These are phyloP conservation scores for Xestobium rufovillosum DNA, from an alignment of 2,888 invertebrate species.

Conservation along the genomic window DNA sequence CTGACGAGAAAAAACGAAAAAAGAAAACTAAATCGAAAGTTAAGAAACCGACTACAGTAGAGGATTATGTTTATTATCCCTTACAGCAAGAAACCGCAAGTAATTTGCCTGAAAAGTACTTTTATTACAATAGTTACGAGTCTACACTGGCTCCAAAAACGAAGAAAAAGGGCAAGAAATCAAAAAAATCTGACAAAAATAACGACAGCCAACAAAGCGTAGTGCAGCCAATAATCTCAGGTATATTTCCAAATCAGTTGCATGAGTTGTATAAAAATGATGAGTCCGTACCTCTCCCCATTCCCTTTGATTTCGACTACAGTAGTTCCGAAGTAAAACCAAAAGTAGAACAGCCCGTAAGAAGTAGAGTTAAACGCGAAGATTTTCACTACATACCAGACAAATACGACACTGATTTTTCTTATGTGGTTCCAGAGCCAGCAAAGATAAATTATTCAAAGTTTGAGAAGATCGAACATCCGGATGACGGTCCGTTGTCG, in stretches of 20 bases:
- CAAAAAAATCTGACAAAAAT: too few species aligned
- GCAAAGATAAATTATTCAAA: conserved; percentile 22
- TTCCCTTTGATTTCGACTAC: conserved; percentile 37
- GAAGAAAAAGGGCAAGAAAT: too few species aligned
- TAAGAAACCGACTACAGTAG: too few species aligned
- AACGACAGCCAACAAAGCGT: too few species aligned
- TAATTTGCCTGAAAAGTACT: too few species aligned
- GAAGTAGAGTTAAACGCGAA: not conserved
- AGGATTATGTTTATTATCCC: too few species aligned
- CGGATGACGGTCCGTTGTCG: conserved; percentile 31
- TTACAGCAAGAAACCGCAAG: too few species aligned
- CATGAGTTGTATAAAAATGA: conserved; percentile 33
- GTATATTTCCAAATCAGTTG: conserved; percentile 28
- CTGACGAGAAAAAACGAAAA: too few species aligned
- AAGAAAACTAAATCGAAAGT: too few species aligned
- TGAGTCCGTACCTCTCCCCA: conserved; percentile 29
- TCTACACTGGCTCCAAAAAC: too few species aligned
- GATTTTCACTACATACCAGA: conserved; percentile 25
- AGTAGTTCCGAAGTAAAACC: conserved; percentile 30
- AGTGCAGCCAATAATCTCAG: conserved; percentile 32
- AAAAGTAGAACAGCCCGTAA: not conserved
- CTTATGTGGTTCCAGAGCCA: conserved; percentile 24
- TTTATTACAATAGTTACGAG: too few species aligned
- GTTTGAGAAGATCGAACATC: conserved; percentile 22
- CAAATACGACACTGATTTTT: conserved; percentile 26